phyloP scores from a whole-genome alignment of 2,797 vertebrate genomes.

The Silurus aristotelis region DNA sequence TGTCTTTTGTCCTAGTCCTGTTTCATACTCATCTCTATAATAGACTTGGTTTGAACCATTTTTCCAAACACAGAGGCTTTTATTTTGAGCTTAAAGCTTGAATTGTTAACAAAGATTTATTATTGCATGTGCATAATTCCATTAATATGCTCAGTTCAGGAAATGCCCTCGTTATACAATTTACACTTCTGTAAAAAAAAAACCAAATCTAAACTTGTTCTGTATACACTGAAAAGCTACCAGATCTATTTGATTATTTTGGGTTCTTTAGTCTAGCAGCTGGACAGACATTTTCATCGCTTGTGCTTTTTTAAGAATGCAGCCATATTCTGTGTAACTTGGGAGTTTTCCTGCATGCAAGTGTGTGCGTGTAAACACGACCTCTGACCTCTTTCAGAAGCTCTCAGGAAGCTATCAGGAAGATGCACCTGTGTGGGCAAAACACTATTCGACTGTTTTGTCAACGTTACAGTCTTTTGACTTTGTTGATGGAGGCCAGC shows the following conservation, averaged over 20 bases:
- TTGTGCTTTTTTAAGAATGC: slow-evolving; percentile 4
- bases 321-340: slow-evolving; percentile 26
- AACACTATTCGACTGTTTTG: slow-evolving; percentile 30
- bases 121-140: background rate
- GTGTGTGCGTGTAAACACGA: slow-evolving; percentile 8
- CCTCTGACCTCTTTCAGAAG: slow-evolving; percentile 15
- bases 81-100: background rate
- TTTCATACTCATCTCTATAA: background rate
- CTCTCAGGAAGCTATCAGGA: slow-evolving; percentile 10
- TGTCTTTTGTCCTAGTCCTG: background rate
- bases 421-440: slow-evolving; percentile 22
- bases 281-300: slow-evolving; percentile 33
- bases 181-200: background rate
- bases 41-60: background rate
- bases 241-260: background rate
- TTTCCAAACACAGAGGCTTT: background rate
- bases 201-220: too few relatives aligned
- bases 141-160: background rate
- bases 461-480: slow-evolving; percentile 29
- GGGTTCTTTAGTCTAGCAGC: too few relatives aligned
- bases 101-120: background rate
- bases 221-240: background rate
- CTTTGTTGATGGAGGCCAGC: slow-evolving; percentile 30
- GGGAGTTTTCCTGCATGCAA: background rate
- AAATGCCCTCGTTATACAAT: background rate